Base-by-base conservation (phyloP, 2,888 invertebrate species). In the Laspeyria flexula region DNA sequence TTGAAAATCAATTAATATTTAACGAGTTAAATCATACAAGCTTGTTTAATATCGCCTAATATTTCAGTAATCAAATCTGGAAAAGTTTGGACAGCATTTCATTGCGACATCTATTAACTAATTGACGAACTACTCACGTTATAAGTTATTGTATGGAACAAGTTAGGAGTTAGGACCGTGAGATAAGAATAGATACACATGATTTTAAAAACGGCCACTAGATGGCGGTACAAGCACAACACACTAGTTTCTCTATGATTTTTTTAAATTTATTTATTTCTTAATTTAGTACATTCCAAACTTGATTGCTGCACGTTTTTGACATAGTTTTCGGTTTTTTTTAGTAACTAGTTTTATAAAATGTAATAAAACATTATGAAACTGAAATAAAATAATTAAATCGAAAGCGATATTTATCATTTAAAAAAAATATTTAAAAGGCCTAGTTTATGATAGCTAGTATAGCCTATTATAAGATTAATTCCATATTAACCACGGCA, bases 221-320 rank as follows among this genome's bases (percentile, higher is more conserved):
- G 62, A 52, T 62, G 62, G 65, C 43, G 41, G 18, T 27, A 11
- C 12, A 34, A 41, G 37, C 63, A 38, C 9, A 7, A 7, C 9
- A 6, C 25, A 25, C 25, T 7, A 6, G 4, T 25, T 25, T 25
- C 7, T 25, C 21, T 5, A 21, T 5, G 21, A 25, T 25, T 6
- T 25, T 6, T 7, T 25, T 3, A 18, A 18, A 18, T 25, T 21
- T 21, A 21, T 3, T 21, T 21, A 5, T 5, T 3, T 6, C 9
- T 7, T 25, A 7, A 6, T 25, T 25, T 25, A 25, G 25, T 25
- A 6, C 7, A 1, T 25, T 7, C 6, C 9, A 25, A 25, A 3
- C 25, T 25, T 25, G 25, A 25, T 25, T 25, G 1, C 1, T 25
- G 9, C 25, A 25, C 25, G 25, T 25, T 6, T 7, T 25, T 25